Base-by-base conservation (phyloP, 2,888 invertebrate genomes). In the Blastobasis lacticolella region DNA sequence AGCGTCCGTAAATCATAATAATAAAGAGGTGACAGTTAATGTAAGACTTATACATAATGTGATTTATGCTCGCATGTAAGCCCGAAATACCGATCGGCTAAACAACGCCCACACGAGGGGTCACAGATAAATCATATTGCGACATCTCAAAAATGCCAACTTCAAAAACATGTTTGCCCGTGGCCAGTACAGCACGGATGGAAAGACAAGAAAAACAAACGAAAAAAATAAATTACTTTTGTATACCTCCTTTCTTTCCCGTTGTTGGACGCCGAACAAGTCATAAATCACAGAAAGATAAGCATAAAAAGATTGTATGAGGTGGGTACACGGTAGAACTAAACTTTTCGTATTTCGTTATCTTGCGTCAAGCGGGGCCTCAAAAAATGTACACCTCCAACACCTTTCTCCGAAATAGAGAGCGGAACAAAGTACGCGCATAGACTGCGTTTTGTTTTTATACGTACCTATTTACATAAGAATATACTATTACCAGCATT, bases 251-350 rank as follows among this genome's bases (percentile, higher is more conserved):
- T 84, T 84, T 84, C 87, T 85, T 85, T 81, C 78, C 84, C 85
- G 86, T 85, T 82, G 85, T 79, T 81, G 86, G 83, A 82, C 83
- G 80, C 82, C 82, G 87, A 85, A 85, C 81, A 76, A 79, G 71
- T 75, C 81, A 82, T 88, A 88, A 88, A 88, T 88, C 87, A 87
- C 83, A 81, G 75, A 84, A 82, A 88, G 88, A 88, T 88, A 88
- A 88, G 87, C 88, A 87, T 87, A 87, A 85, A 86, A 84, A 86
- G 86, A 85, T 85, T 85, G 87, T 87, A 85, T 85, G 83, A 86
- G 80, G 79, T 79, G 73, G 81, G 79, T 84, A 85, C 81, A 80
- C 84, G 78, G 86, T 85, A 83, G 84, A 87, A 80, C 77, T 83
- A 75, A 82, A 85, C 79, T 86, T 84, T 86, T 84, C 83, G 85